Evolutionary conservation across 2,113 vertebrate species (phyloP).

Genomic region (Gymnocephalus cernua): DNA sequence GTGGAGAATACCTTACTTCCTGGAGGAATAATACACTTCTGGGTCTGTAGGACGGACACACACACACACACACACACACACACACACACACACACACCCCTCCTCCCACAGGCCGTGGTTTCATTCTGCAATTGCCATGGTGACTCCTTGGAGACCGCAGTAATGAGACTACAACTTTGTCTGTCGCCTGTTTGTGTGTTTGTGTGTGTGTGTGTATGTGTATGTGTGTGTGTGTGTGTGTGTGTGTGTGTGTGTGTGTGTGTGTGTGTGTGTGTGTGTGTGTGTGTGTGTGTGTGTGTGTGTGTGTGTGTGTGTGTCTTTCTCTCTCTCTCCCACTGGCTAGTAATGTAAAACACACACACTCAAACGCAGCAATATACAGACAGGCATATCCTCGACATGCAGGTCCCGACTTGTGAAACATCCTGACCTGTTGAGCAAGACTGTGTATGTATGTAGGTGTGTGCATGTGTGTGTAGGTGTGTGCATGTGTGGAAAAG

Average conservation of each 20-base stretch:
- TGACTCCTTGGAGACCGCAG: slow-evolving; percentile 73
- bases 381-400: slow-evolving; percentile 43
- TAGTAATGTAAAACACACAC: slow-evolving; percentile 28
- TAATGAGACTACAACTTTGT: slow-evolving; percentile 70
- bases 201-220: slow-evolving; percentile 16
- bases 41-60: slow-evolving; percentile 65
- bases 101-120: slow-evolving; percentile 79
- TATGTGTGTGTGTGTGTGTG: background rate
- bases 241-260: no score
- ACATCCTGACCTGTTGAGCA: slow-evolving; percentile 76
- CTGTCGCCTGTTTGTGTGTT: slow-evolving; percentile 18
- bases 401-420: slow-evolving; percentile 73
- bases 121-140: slow-evolving; percentile 76
- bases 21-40: slow-evolving; percentile 69
- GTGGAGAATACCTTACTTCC: slow-evolving; percentile 66
- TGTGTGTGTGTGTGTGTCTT: no score
- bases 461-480: slow-evolving; percentile 10
- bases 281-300: no score
- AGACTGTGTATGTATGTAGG: slow-evolving; percentile 19
- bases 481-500: slow-evolving; percentile 21
- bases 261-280: slow-evolving; percentile 9
- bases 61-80: slow-evolving; percentile 36
- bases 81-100: slow-evolving; percentile 22
- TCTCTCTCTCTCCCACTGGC: no score
- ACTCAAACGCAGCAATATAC: slow-evolving; percentile 5